A percentile compares a stretch with the other conserved stretches of the same genome.
phyloP scores from a whole-genome alignment of 2,888 invertebrate species.

The Vannuccia rotundouncinata region DNA sequence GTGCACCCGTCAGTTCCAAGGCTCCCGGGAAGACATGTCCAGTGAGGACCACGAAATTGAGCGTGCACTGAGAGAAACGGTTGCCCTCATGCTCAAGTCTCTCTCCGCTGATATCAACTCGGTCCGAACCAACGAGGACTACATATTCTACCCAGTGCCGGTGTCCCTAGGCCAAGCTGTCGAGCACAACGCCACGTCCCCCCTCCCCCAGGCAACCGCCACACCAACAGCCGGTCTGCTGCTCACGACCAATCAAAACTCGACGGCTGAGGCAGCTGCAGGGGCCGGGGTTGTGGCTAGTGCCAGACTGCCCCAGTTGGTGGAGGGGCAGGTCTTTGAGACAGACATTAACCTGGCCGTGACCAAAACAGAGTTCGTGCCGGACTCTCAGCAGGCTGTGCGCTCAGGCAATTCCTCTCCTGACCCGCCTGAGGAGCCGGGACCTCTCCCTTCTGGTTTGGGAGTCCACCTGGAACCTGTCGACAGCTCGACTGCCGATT shows the following conservation, averaged over 20 bases:
- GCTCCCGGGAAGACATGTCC: background rate
- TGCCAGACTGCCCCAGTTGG: background rate
- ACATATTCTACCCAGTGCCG: slow-evolving; percentile 11
- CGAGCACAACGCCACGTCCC: background rate
- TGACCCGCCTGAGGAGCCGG: background rate
- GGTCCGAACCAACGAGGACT: slow-evolving; percentile 3
- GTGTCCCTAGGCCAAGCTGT: background rate
- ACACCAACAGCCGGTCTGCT: no score
- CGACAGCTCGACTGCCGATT: background rate
- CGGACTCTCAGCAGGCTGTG: background rate
- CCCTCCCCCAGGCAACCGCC: background rate
- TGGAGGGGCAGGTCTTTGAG: background rate
- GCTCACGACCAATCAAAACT: background rate
- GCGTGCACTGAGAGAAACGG: background rate
- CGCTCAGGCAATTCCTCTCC: background rate
- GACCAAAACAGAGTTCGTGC: background rate
- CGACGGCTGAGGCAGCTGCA: background rate
- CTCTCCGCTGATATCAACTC: background rate
- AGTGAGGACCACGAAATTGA: background rate
- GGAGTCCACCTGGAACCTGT: background rate
- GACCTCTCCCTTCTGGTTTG: background rate
- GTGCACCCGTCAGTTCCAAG: background rate
- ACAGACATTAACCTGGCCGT: background rate
- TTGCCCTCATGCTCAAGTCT: background rate
- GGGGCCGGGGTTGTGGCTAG: background rate